These are phyloP conservation scores for Isaurus tuberculatus DNA, from an alignment of 92 coral and sea anemone genomes.

Conservation along the genomic window DNA sequence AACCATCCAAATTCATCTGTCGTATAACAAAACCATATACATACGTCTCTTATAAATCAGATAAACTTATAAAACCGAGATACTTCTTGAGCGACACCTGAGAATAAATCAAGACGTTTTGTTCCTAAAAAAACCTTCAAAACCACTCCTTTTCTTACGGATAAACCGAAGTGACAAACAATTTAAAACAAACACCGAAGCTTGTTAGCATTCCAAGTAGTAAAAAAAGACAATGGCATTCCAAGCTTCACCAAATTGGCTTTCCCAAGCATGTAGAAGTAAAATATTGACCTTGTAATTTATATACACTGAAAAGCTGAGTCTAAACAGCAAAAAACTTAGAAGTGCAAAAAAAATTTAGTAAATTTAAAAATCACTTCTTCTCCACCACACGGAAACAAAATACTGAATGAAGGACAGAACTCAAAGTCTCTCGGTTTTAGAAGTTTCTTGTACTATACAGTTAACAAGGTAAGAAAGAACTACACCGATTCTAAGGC, in stretches of 20 bases:
- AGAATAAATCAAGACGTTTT: too few species aligned
- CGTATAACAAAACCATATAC: too few species aligned
- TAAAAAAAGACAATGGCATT: not conserved
- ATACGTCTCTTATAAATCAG: not conserved
- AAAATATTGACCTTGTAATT: not conserved
- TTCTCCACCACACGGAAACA: not conserved
- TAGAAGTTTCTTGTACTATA: constrained; percentile 13
- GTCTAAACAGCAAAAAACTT: not conserved
- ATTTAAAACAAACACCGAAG: not conserved
- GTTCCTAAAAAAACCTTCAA: too few species aligned
- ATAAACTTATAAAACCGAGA: constrained; percentile 19
- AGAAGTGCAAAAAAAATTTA: not conserved
- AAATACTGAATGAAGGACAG: not conserved
- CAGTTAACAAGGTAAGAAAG: constrained; percentile 45
- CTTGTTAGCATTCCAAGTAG: not conserved
- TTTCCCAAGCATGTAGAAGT: not conserved
- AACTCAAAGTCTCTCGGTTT: constrained; percentile 25
- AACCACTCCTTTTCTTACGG: too few species aligned
- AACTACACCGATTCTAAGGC: constrained; percentile 39
- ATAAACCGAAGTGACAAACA: not conserved
- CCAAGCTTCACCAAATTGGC: too few species aligned
- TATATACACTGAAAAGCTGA: constrained; percentile 24
- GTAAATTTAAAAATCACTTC: not conserved
- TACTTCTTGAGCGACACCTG: not conserved
- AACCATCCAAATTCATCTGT: too few species aligned